Base-by-base conservation (phyloP, 2,113 vertebrate genomes). In the Emydura subglobosa region DNA sequence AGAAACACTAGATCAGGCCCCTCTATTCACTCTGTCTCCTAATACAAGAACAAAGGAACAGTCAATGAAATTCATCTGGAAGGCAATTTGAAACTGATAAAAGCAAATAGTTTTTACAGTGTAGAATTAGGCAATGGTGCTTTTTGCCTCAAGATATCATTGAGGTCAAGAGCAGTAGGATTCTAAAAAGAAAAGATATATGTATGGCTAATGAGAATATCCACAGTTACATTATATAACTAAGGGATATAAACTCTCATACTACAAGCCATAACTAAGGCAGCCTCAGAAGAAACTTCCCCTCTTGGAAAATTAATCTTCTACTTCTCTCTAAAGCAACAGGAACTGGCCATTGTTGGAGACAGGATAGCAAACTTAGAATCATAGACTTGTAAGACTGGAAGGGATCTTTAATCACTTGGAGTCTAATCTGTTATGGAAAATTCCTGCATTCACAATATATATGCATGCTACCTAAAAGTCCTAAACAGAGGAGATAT, bases 141-240 rank as follows among this genome's bases (percentile, higher is more conserved):
- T 90, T 84, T 61, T 12, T 11, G 39, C 6, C 9, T 24, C 53
- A n/a, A 89, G 79, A 10, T 74, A 82, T 0, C 1, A 31, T 53
- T n/a, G 22, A 55, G 5, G 87, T 49, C 34, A 85, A 65, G 76
- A 57, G 61, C n/a, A 84, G 42, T 0, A 0, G 42, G 76, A 49
- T 34, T 34, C 22, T 2, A 27, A 6, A 0, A 0, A 39, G 22
- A 44, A 17, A 47, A 39, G 29, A 27, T 47, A 9, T 1, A 1
- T 29, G n/a, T 47, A 4, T 1, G 0, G 21, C 5, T 14, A 29
- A 87, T 51, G 17, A 74, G 24, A 80, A 31, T 4, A 57, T 57
- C 16, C 57, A 65, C 14, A 4, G 39, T 31, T 42, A 55, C 54
- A 16, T n/a, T 21, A 83, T 86, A 86, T 22, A 72, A 17, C n/a